phyloP scores from a whole-genome alignment of 1,140 invertebrate species.

The Colletes latitarsis region DNA sequence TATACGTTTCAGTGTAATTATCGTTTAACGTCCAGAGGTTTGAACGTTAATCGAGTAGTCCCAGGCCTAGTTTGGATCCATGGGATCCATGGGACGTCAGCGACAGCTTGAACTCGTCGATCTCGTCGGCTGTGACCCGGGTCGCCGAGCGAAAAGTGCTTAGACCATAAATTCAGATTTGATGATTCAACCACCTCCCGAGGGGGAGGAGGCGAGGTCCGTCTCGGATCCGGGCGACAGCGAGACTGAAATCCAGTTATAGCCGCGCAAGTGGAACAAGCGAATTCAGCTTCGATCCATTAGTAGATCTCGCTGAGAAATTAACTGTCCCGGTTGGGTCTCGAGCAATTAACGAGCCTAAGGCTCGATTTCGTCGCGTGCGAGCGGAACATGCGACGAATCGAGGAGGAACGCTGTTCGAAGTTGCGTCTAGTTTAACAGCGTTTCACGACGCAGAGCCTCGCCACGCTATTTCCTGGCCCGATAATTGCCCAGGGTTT shows the following conservation, averaged over 20 bases:
- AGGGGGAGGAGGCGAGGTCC: neutral
- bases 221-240: neutral
- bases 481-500: neutral
- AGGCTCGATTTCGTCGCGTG: conserved; percentile 6
- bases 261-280: conserved; percentile 7
- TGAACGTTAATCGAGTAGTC: neutral
- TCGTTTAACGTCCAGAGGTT: no score
- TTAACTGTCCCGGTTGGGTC: conserved; percentile 25
- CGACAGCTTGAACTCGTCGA: neutral
- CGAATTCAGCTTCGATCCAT: conserved; percentile 36
- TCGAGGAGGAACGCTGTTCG: neutral
- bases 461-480: neutral
- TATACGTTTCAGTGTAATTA: no score
- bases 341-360: conserved; percentile 19
- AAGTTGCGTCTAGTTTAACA: neutral
- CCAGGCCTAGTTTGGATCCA: neutral
- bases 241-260: conserved; percentile 29
- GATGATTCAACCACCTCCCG: neutral
- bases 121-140: neutral
- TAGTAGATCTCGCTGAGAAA: conserved; percentile 14
- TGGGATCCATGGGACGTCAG: neutral
- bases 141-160: neutral
- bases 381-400: neutral
- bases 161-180: conserved; percentile 11
- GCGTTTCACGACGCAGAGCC: no score